A percentile compares a stretch with the other conserved stretches of the same genome.
Conservation (phyloP, 2,888 invertebrate genomes). For the Coecobrya sp. region DNA sequence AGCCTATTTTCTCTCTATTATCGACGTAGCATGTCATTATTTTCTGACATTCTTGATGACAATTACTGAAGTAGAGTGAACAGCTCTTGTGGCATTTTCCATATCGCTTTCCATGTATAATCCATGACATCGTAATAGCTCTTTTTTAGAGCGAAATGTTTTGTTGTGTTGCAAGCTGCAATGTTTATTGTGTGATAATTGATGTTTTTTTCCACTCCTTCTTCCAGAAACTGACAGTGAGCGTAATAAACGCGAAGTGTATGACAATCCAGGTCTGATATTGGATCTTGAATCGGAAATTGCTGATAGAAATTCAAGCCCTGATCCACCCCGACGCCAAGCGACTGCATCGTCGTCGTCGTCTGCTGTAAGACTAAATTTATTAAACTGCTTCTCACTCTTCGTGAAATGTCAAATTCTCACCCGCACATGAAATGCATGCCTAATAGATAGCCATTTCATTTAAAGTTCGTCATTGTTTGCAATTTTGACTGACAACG, state of each 20-base stretch:
- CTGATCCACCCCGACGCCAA: slow-evolving; percentile 68
- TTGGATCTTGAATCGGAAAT: slow-evolving; percentile 79
- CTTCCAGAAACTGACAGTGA: slow-evolving; percentile 62
- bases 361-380: slow-evolving; percentile 53
- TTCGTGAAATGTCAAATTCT: background rate
- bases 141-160: background rate
- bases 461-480: too few species aligned
- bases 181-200: slow-evolving; percentile 37
- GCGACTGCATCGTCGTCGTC: slow-evolving; percentile 61
- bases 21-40: slow-evolving; percentile 34
- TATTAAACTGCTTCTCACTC: too few species aligned
- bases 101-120: slow-evolving; percentile 16
- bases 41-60: slow-evolving; percentile 47
- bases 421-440: background rate
- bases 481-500: too few species aligned
- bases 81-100: slow-evolving; percentile 30
- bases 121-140: slow-evolving; percentile 27
- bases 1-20: slow-evolving; percentile 12
- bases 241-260: slow-evolving; percentile 73
- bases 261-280: slow-evolving; percentile 84
- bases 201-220: slow-evolving; percentile 3
- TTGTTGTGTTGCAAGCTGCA: background rate
- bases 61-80: slow-evolving; percentile 21
- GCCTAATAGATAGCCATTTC: too few species aligned
- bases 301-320: slow-evolving; percentile 68